Evolutionary conservation across 1,140 invertebrate genomes (phyloP).

Genomic region (Protaetia brevitarsis): DNA sequence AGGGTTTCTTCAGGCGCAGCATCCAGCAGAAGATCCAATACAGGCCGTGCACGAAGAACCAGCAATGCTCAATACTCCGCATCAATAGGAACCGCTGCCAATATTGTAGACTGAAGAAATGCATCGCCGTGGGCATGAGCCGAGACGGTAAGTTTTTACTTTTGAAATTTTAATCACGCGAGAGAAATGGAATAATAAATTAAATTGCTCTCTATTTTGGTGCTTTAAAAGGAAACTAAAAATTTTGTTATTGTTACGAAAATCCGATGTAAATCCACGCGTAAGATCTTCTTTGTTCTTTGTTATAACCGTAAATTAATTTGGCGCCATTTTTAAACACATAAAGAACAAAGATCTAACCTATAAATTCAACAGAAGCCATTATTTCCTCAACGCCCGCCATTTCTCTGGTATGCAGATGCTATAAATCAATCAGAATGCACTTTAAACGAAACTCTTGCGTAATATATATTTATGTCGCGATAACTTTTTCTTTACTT

Average conservation of each 20-base stretch:
- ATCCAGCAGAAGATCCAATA: constrained; percentile 99
- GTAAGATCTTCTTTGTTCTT: too few species aligned
- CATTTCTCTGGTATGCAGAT: too few species aligned
- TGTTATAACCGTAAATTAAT: too few species aligned
- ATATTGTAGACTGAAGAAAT: constrained; percentile 96
- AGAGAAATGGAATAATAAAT: background rate
- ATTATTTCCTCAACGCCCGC: too few species aligned
- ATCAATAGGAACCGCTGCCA: constrained; percentile 97
- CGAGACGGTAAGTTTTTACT: constrained; percentile 78
- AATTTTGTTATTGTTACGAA: background rate
- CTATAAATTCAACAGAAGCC: too few species aligned
- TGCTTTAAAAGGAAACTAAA: background rate
- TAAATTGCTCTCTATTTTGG: background rate
- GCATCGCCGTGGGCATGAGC: constrained; percentile 97
- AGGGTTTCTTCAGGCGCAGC: constrained; percentile 84
- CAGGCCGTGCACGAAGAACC: constrained; percentile 95
- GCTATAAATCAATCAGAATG: too few species aligned
- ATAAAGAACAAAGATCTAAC: too few species aligned
- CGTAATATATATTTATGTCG: too few species aligned
- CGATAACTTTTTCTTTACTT: background rate
- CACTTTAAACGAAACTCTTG: too few species aligned
- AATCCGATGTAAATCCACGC: too few species aligned
- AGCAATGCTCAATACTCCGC: constrained; percentile 93
- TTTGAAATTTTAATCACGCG: background rate
- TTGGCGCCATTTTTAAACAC: too few species aligned